Evolutionary conservation across 2,797 vertebrate species (phyloP), one percentile per base, ranked within the genome.

Genomic region (Sebastes diaconus): DNA sequence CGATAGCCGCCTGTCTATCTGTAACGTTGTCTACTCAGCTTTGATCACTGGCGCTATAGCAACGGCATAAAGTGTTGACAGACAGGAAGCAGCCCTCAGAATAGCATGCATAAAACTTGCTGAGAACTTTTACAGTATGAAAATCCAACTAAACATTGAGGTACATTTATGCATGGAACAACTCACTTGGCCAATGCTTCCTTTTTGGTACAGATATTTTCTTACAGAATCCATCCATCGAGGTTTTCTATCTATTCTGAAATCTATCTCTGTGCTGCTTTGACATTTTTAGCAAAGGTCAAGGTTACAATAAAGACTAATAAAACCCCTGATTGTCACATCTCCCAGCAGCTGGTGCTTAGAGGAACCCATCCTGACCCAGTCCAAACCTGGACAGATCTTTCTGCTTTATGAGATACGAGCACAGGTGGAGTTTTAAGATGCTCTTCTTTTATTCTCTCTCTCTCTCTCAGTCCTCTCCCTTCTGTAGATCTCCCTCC

Each of bases 321-420:
- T 79, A 64, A 55, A 77, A 73, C 4, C 52, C n/a, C 13, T 70
- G 14, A 84, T 69, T n/a, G 7, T 70, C 34, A 18, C 30, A 36
- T 57, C 61, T 46, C 27, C 55, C 59, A 54, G 39, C 25, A 74
- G 74, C 30, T 68, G 22, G 13, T 7, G 57, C 50, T 81, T 29
- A 55, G 18, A 25, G 9, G 39, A 58, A 66, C 29, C 60, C 27
- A 36, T 79, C 34, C 77, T 58, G 67, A 68, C 46, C 68, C 14
- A 63, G 55, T 30, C 69, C 82, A 61, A 52, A 12, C 27, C 64
- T 22, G 30, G 32, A 63, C 67, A 54, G 36, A 77, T 36, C 36
- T 66, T 75, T 65, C 66, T 73, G 20, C 73, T 84, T 85, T 75
- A 89, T 70, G 79, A 85, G 75, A 76, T 52, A 66, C 24, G 2